These are phyloP conservation scores for Phocoena phocoena DNA, from an alignment of 2,113 vertebrate species.

Conservation along the genomic window DNA sequence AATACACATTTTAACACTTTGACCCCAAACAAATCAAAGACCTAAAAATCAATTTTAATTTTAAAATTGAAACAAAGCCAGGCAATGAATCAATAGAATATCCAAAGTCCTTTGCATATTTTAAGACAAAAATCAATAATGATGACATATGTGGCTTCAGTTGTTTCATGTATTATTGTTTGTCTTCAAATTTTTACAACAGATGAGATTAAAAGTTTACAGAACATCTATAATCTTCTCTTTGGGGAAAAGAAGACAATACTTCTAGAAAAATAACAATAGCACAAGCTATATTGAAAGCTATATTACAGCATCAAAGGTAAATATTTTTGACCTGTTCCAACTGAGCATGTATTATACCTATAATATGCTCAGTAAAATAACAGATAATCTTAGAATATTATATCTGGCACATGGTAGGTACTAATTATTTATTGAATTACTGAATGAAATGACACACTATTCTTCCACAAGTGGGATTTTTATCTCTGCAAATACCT, in stretches of 20 bases:
- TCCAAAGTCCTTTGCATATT: conserved; percentile 38
- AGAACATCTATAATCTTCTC: background rate
- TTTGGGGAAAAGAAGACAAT: background rate
- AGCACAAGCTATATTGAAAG: background rate
- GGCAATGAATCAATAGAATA: conserved; percentile 11
- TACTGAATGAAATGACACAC: background rate
- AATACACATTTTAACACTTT: background rate
- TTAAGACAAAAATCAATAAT: conserved; percentile 45
- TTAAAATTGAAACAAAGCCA: background rate
- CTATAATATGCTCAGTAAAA: background rate
- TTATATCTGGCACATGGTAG: background rate
- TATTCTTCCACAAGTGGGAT: background rate
- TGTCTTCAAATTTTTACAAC: conserved; percentile 10
- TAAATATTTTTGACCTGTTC: background rate
- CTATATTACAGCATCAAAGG: background rate
- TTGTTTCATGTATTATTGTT: background rate
- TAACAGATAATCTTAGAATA: background rate
- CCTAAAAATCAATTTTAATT: background rate
- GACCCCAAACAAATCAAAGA: background rate
- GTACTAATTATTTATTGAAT: background rate
- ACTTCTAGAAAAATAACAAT: background rate
- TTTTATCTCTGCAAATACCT: background rate
- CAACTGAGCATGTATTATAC: background rate
- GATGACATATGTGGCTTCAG: background rate
- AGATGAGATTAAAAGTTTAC: background rate